Base-by-base conservation (phyloP, 2,888 invertebrate genomes). In the Cryptosula pallasiana region DNA sequence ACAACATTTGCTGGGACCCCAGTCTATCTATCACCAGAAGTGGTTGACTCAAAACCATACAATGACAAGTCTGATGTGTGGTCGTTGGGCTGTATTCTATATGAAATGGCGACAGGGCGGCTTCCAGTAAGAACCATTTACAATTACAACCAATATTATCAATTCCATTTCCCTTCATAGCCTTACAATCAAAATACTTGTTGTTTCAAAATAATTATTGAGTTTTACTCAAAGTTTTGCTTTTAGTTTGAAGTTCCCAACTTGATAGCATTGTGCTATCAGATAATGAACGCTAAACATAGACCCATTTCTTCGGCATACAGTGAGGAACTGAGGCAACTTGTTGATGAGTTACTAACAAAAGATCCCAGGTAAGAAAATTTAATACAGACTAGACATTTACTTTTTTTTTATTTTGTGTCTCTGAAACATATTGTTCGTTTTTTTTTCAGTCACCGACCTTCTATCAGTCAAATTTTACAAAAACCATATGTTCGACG, bases 11-110 rank as follows among this genome's bases (percentile, higher is more conserved):
- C 63, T n/a, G 63, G 63, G 25, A 63, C 63, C 9, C 63, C 63
- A 13, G 63, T 63, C 9, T 63, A 63, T 32, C n/a, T 63, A 32
- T 27, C 63, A 9, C 63, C 63, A 63, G 63, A 63, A 27, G 27
- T 63, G 29, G 20, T 20, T 63, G 32, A 63, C 27, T 9, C 5
- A 1, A 20, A 63, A 63, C 32, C 13, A 5, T 63, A 63, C 32
- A 32, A 63, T 63, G 63, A 63, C 32, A 63, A 63, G n/a, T 63
- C 25, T 32, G 63, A 63, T n/a, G 27, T 63, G 63, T 63, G 63
- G 63, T 63, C 63, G 3, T 63, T 63, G 34, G 63, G 63, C 13
- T 20, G 20, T 34, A 63, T 63, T 32, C 63, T 63, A 27, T 63
- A 63, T 34, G 63, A 63, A n/a, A 63, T 63, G 63, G 63, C 27